These are phyloP conservation scores for Crocodylus rhombifer DNA, from an alignment of 2,797 vertebrate species.

Conservation along the genomic window DNA sequence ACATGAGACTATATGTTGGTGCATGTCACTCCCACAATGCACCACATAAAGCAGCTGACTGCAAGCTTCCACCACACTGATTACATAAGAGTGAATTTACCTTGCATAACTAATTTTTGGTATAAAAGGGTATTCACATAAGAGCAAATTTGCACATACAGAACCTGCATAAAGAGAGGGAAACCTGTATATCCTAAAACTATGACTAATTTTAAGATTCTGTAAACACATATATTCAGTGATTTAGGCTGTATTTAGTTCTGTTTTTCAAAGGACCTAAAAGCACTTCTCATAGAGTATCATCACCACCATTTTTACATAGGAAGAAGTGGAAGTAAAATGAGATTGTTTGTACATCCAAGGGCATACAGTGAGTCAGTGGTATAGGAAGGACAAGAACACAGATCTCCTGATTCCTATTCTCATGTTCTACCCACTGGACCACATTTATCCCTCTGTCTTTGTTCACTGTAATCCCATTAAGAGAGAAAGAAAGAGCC, in stretches of 20 bases:
- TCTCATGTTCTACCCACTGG: not conserved
- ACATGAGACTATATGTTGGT: too few species aligned
- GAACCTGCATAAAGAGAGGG: too few species aligned
- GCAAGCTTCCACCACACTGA: too few species aligned
- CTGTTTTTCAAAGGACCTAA: not conserved
- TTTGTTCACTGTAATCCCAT: not conserved
- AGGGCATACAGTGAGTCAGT: slow-evolving; percentile 4
- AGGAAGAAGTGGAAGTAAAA: slow-evolving; percentile 5
- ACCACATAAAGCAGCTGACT: too few species aligned
- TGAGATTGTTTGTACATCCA: not conserved
- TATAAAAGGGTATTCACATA: too few species aligned
- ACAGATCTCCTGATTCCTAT: not conserved
- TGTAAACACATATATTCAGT: slow-evolving; percentile 12
- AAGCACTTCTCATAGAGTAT: not conserved
- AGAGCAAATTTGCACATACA: too few species aligned
- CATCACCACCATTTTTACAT: not conserved
- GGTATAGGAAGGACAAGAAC: not conserved
- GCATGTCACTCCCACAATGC: too few species aligned
- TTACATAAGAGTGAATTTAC: too few species aligned
- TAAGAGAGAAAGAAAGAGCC: not conserved
- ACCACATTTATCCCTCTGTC: not conserved
- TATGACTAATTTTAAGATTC: not conserved
- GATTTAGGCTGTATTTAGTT: slow-evolving; percentile 41
- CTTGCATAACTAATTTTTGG: too few species aligned
- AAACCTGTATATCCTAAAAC: too few species aligned